Base-by-base conservation (phyloP, 1,140 invertebrate genomes). In the Drosophila bifasciata region DNA sequence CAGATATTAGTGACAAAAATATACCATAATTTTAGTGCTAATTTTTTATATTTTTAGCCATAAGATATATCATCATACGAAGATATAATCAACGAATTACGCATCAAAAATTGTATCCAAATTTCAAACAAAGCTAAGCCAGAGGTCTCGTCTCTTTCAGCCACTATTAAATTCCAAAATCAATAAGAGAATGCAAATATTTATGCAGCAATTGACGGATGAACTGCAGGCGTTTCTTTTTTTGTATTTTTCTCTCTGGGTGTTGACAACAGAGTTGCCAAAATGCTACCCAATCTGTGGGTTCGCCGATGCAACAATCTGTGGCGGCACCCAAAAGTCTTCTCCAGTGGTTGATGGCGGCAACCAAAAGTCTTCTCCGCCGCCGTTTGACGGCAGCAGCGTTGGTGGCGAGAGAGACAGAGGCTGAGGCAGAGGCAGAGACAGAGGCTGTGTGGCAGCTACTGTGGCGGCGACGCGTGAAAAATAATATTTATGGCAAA, bases 401-500 rank as follows among this genome's bases (percentile, higher is more conserved):
- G n/a, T 13, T 16, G n/a, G 16, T 15, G n/a, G 39, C 59, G 23
- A 48, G 16, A 61, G 25, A n/a, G n/a, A n/a, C n/a, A n/a, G n/a
- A n/a, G n/a, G n/a, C n/a, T n/a, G 66, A 40, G 55, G n/a, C 48
- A 60, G 13, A 53, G n/a, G 57, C 52, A 3, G 19, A 3, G 19
- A 21, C 3, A 0, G 66, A 40, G 55, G 32, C 52, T 60, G 61
- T 60, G 58, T 55, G 61, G 76, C 80, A 73, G 80, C 80, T 85
- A 85, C 81, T 61, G 81, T 74, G 59, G 72, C 68, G 59, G 72
- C 68, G 78, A 58, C 71, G 79, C 79, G 76, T 79, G 79, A 84
- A 84, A 84, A 84, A 72, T 59, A 79, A 86, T 88, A 86, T 88
- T 88, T 86, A 88, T 88, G 81, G 83, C 83, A 88, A 88, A 88